Percentiles rank a stretch among this genome's conserved stretches.
These are phyloP conservation scores for Seriola quinqueradiata DNA, from an alignment of 2,113 vertebrate genomes.

Conservation along the genomic window DNA sequence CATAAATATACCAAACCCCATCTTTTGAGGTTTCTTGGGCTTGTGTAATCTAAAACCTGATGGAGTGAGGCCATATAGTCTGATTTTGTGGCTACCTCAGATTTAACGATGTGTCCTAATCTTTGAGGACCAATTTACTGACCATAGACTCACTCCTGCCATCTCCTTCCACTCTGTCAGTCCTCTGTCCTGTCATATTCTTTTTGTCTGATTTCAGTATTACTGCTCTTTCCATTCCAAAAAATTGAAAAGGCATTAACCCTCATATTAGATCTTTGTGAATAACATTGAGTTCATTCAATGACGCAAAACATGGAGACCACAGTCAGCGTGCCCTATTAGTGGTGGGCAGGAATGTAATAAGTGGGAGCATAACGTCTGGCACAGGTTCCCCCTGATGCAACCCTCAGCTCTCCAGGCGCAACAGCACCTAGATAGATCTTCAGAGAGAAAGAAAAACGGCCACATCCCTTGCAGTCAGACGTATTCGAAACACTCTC, in stretches of 20 bases:
- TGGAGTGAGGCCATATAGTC: neutral
- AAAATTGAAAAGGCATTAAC: slow-evolving; percentile 54
- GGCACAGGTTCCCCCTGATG: slow-evolving; percentile 68
- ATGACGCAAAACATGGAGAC: slow-evolving; percentile 67
- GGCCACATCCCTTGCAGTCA: slow-evolving; percentile 63
- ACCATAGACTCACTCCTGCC: slow-evolving; percentile 14
- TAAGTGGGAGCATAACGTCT: slow-evolving; percentile 68
- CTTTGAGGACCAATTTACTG: slow-evolving; percentile 25
- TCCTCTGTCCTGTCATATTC: slow-evolving; percentile 28
- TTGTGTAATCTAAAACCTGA: slow-evolving; percentile 26
- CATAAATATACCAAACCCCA: slow-evolving; percentile 6
- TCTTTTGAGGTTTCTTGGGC: slow-evolving; percentile 28
- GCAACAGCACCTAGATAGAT: slow-evolving; percentile 71
- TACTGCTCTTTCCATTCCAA: slow-evolving; percentile 51
- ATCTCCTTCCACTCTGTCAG: slow-evolving; percentile 40
- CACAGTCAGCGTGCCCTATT: slow-evolving; percentile 63
- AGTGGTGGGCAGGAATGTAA: slow-evolving; percentile 74
- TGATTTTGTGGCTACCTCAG: slow-evolving; percentile 37
- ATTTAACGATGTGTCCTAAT: slow-evolving; percentile 39
- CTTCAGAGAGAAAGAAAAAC: slow-evolving; percentile 62
- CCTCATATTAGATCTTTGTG: slow-evolving; percentile 63
- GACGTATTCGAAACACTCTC: slow-evolving; percentile 77
- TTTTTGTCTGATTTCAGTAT: slow-evolving; percentile 47
- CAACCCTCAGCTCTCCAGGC: slow-evolving; percentile 62
- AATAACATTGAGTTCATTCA: slow-evolving; percentile 65